Evolutionary conservation across 1,140 invertebrate species (phyloP), one percentile per base, ranked within the genome.

Genomic region (Drosophila parabipectinata): DNA sequence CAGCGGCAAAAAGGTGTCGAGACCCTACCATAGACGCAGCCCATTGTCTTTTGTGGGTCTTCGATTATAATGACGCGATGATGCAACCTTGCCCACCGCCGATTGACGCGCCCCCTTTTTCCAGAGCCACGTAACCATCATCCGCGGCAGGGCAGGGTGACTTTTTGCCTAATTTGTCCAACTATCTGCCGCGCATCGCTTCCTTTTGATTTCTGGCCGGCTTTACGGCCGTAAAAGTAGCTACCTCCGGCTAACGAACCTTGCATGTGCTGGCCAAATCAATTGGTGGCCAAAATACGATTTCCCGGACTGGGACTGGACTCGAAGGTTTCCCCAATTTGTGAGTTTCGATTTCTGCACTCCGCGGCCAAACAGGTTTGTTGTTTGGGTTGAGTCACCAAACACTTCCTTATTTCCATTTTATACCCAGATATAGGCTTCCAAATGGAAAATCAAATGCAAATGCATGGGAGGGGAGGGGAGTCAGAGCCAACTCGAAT

Each of bases 41-140:
- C 71, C 73, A 77, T 77, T 77, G 74, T 73, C 81, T 82, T 85
- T 80, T 85, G 81, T 76, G 63, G 63, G 73, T 87, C 77, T 85
- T 85, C 81, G 81, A 87, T 85, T 85, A 87, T 84, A 84, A 84
- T 85, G 82, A 81, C 75, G 41, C 41, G 77, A 67, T 85, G 81
- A 85, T 85, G 81, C 72, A 85, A 85, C 57, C 14, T 9, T 24
- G 15, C 18, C 37, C 44, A 4, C 10, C 34, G 34, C 34, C 9
- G 32, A 4, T 8, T 45, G 14, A 44, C 12, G 6, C 9, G 8
- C 6, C 34, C 50, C 50, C 14, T 53, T 15, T 37, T 48, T 18
- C 62, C 69, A 62, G n/a, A 48, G 60, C 79, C 64, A 83, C 71
- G 71, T 83, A 83, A 83, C 72, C 71, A 63, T 26, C 54, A 56